Evolutionary conservation across 2,797 vertebrate species (phyloP).

Genomic region (Sebastes hubbsi): DNA sequence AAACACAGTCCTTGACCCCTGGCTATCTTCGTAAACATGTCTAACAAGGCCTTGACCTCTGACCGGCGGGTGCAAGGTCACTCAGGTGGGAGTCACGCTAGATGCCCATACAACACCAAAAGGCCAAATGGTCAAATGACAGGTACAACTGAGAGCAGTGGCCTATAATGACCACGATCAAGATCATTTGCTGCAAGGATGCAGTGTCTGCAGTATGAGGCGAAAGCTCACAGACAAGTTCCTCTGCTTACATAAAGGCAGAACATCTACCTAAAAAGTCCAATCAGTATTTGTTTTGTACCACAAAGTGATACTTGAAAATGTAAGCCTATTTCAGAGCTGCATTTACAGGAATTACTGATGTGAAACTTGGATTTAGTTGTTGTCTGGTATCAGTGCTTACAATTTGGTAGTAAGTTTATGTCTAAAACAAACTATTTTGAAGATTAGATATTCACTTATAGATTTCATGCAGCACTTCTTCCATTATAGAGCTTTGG

Average conservation of each 20-base stretch:
- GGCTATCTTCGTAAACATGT: conserved; percentile 64
- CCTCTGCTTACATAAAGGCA: neutral
- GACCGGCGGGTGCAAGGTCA: conserved; percentile 45
- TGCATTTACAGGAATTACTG: neutral
- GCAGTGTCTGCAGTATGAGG: neutral
- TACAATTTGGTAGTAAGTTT: neutral
- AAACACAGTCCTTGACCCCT: conserved; percentile 69
- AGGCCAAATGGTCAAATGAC: conserved; percentile 45
- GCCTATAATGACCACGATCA: neutral
- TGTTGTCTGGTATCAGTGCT: neutral
- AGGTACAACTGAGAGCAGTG: neutral
- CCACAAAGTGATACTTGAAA: neutral
- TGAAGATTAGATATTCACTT: neutral
- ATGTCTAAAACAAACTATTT: neutral
- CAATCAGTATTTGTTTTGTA: neutral
- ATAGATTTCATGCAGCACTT: neutral
- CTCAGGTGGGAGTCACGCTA: conserved; percentile 31
- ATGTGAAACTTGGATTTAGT: neutral
- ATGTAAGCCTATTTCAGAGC: neutral
- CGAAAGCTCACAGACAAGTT: neutral
- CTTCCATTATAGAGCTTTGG: neutral
- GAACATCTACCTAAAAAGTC: neutral
- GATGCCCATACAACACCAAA: neutral
- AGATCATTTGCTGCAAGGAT: neutral
- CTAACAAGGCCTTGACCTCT: conserved; percentile 64